Percentiles rank a stretch among this genome's conserved stretches.
These are phyloP conservation scores for Isurus oxyrinchus DNA, from an alignment of 2,113 vertebrate species.

Conservation along the genomic window DNA sequence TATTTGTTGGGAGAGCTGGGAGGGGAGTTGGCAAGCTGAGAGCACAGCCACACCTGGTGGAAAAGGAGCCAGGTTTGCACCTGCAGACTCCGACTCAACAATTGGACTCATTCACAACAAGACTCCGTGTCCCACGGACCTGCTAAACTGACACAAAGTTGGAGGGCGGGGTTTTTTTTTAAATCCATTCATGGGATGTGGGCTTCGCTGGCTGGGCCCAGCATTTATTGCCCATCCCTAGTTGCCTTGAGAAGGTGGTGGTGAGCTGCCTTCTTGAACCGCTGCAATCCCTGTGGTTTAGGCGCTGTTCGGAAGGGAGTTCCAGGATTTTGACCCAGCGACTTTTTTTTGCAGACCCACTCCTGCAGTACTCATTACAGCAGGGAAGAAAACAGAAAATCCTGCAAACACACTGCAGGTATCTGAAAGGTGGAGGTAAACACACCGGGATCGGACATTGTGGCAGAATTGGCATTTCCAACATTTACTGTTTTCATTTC, in stretches of 20 bases:
- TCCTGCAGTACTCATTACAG: background rate
- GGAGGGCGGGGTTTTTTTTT: no score
- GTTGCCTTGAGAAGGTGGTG: no score
- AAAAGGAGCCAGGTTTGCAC: background rate
- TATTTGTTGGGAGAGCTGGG: background rate
- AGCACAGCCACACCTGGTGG: background rate
- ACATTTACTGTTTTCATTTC: background rate
- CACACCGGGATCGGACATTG: background rate
- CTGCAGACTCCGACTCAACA: background rate
- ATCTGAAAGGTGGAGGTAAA: background rate
- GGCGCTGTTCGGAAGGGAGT: no score
- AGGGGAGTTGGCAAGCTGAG: background rate
- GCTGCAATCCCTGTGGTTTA: no score
- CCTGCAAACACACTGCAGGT: background rate
- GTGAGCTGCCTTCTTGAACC: no score
- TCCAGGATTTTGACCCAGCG: no score
- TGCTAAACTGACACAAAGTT: background rate
- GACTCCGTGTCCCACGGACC: background rate
- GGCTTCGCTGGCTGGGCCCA: no score
- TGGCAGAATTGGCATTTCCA: background rate
- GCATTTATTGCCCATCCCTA: no score
- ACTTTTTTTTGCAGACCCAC: no score
- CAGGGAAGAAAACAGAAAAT: background rate
- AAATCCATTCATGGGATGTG: no score
- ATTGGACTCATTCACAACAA: background rate